A percentile compares a stretch with the other conserved stretches of the same genome.
phyloP scores from a whole-genome alignment of 2,888 invertebrate species.

The Oeneis ivallda region DNA sequence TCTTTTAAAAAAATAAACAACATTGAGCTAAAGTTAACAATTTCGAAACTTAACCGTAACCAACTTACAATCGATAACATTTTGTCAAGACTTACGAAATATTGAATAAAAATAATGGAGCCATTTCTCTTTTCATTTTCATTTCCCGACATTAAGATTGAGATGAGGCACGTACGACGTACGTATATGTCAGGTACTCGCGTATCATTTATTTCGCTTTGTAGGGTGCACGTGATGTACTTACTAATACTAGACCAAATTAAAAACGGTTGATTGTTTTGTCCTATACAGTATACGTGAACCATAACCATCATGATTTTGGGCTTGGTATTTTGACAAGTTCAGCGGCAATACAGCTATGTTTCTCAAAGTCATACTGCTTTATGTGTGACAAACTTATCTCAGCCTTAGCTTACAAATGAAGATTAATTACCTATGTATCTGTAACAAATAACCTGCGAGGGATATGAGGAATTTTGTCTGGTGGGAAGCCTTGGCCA shows the following conservation, averaged over 20 bases:
- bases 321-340: too few species aligned
- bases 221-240: constrained; percentile 5
- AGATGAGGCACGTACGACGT: constrained; percentile 15
- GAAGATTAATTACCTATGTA: too few species aligned
- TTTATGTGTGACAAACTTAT: too few species aligned
- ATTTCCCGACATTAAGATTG: constrained; percentile 2
- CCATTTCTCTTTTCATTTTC: constrained; percentile 6
- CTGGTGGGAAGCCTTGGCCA: too few species aligned
- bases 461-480: too few species aligned
- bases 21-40: neutral
- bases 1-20: too few species aligned
- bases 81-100: neutral
- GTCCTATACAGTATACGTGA: too few species aligned
- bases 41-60: neutral
- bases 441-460: too few species aligned
- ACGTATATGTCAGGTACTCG: constrained; percentile 4
- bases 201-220: neutral
- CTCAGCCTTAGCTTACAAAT: too few species aligned
- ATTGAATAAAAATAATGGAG: neutral
- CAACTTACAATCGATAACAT: neutral
- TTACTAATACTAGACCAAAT: constrained; percentile 9
- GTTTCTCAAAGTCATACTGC: too few species aligned
- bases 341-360: too few species aligned
- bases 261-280: neutral
- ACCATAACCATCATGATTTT: too few species aligned